phyloP scores from a whole-genome alignment of 2,113 vertebrate species.

The Daubentonia madagascariensis region DNA sequence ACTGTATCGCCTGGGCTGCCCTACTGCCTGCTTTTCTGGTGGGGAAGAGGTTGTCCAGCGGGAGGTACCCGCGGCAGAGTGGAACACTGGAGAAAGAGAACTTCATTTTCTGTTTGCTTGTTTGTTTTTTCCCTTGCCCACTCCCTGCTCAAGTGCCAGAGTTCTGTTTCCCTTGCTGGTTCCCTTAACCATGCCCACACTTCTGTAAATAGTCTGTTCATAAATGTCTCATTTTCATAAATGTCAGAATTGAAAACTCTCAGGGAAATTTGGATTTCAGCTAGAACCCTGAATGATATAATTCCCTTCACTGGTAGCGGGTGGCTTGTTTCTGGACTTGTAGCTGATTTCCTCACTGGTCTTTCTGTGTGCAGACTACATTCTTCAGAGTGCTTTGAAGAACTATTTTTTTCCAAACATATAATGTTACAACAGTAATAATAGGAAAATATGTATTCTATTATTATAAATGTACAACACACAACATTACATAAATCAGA shows the following conservation, averaged over 20 bases:
- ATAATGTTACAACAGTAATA: background rate
- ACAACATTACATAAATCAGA: background rate
- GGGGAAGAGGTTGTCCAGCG: fast-evolving
- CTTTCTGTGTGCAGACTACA: background rate
- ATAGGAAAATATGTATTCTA: background rate
- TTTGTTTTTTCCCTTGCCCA: background rate
- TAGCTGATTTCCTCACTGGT: background rate
- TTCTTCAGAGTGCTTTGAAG: background rate
- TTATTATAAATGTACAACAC: background rate
- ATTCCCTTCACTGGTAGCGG: background rate
- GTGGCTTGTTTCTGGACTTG: background rate
- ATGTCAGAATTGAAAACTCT: background rate
- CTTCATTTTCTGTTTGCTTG: background rate
- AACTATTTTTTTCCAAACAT: background rate
- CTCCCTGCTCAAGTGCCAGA: background rate
- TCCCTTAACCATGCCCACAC: background rate
- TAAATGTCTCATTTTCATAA: background rate
- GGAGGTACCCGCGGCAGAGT: background rate
- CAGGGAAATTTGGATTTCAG: background rate
- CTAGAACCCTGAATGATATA: background rate
- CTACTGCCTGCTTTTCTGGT: background rate
- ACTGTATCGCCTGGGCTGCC: background rate
- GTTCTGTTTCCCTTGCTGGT: background rate
- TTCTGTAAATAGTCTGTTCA: background rate
- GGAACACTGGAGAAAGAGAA: background rate